A percentile compares a stretch with the other conserved stretches of the same genome.
These are phyloP conservation scores for Henricia sp. DNA, from an alignment of 53 echinoderm and acorn worm species.

Conservation along the genomic window DNA sequence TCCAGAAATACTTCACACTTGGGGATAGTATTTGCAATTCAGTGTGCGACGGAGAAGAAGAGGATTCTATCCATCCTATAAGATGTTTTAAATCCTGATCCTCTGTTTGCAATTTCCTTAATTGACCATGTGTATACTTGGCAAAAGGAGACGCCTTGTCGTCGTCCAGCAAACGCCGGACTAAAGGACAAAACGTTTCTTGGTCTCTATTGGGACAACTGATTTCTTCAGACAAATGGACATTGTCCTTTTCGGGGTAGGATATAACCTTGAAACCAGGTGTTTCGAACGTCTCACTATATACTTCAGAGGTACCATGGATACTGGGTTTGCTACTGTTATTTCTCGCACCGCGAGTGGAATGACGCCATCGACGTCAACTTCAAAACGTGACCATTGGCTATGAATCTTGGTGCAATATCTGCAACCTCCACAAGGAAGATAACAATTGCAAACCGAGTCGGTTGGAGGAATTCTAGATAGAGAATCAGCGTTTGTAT, in stretches of 20 bases:
- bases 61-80: neutral
- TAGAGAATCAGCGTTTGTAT: slow-evolving; percentile 10
- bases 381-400: neutral
- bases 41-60: neutral
- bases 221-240: neutral
- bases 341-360: neutral
- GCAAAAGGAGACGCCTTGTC: neutral
- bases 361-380: neutral
- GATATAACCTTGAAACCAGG: neutral
- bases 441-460: neutral
- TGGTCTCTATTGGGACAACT: neutral
- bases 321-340: neutral
- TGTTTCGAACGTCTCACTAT: neutral
- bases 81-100: neutral
- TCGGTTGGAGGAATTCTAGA: neutral
- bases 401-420: neutral
- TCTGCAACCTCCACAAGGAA: neutral
- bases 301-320: neutral
- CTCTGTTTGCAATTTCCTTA: slow-evolving; percentile 1
- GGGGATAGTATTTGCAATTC: slow-evolving; percentile 1
- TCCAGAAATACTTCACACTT: slow-evolving; percentile 6
- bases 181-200: neutral
- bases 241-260: neutral
- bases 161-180: slow-evolving; percentile 22
- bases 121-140: neutral